phyloP scores from a whole-genome alignment of 2,888 invertebrate genomes.

The Drosophila atripex region DNA sequence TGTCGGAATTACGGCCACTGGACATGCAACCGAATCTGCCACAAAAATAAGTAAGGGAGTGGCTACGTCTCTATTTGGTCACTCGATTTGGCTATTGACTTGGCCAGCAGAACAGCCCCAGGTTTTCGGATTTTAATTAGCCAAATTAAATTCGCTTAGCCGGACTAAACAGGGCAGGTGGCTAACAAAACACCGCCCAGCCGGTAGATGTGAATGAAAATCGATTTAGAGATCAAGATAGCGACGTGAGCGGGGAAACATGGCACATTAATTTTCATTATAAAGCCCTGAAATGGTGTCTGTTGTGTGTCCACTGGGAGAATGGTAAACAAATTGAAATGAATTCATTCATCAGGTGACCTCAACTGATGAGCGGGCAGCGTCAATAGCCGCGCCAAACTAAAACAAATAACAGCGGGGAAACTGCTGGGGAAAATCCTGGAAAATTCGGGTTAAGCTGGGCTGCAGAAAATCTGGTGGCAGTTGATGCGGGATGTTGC shows the following conservation, averaged over 20 bases:
- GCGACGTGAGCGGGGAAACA: constrained; percentile 7
- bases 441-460: background rate
- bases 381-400: constrained; percentile 2
- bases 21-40: constrained; percentile 55
- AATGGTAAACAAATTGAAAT: constrained; percentile 35
- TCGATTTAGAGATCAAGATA: constrained; percentile 27
- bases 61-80: constrained; percentile 39
- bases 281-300: constrained; percentile 6
- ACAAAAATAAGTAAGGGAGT: constrained; percentile 37
- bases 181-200: constrained; percentile 10
- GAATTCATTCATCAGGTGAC: constrained; percentile 45
- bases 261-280: constrained; percentile 37
- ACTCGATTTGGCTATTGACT: constrained; percentile 52
- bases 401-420: constrained; percentile 20
- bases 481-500: constrained; percentile 3
- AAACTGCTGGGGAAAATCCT: background rate
- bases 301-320: constrained; percentile 6
- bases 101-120: background rate
- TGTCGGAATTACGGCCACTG: constrained; percentile 54
- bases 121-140: constrained; percentile 61
- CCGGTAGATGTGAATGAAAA: constrained; percentile 36
- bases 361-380: constrained; percentile 24
- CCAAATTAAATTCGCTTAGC: constrained; percentile 56
- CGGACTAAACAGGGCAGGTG: constrained; percentile 1
- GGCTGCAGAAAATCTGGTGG: background rate